These are phyloP conservation scores for Rachycentron canadum DNA, from an alignment of 2,797 vertebrate genomes.

Conservation along the genomic window DNA sequence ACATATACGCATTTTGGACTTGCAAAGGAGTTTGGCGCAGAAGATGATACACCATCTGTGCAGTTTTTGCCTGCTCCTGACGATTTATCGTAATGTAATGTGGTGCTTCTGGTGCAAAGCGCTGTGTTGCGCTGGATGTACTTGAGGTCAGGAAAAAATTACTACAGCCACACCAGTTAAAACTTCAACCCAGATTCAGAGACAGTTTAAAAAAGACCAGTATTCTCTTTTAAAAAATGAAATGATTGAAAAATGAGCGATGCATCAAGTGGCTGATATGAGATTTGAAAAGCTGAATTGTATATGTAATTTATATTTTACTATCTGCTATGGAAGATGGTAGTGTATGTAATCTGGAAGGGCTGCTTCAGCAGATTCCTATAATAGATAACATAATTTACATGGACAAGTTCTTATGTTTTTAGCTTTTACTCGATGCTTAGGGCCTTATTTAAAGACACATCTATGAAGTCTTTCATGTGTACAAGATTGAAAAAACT, in stretches of 20 bases:
- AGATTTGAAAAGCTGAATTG: conserved; percentile 3
- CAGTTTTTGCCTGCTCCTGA: conserved; percentile 51
- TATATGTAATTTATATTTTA: not conserved
- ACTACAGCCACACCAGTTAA: not conserved
- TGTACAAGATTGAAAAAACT: not conserved
- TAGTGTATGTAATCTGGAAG: not conserved
- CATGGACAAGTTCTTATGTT: not conserved
- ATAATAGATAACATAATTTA: not conserved
- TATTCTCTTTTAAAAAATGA: not conserved
- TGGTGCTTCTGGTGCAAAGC: conserved; percentile 20
- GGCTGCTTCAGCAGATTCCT: not conserved
- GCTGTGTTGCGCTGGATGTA: conserved; percentile 2
- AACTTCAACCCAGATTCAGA: not conserved
- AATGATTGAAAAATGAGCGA: not conserved
- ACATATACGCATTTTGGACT: conserved; percentile 40
- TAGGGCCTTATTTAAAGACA: not conserved
- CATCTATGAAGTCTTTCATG: not conserved
- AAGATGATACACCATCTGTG: conserved; percentile 9
- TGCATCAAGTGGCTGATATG: not conserved
- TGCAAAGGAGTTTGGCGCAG: conserved; percentile 39
- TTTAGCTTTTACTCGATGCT: not conserved
- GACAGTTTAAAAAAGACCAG: not conserved
- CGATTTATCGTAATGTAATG: conserved; percentile 13
- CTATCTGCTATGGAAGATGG: not conserved
- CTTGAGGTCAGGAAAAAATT: conserved; percentile 25